A percentile compares a stretch with the other conserved stretches of the same genome.
Evolutionary conservation across 2,888 invertebrate genomes (phyloP).

Genomic region (Leptothorax acervorum): DNA sequence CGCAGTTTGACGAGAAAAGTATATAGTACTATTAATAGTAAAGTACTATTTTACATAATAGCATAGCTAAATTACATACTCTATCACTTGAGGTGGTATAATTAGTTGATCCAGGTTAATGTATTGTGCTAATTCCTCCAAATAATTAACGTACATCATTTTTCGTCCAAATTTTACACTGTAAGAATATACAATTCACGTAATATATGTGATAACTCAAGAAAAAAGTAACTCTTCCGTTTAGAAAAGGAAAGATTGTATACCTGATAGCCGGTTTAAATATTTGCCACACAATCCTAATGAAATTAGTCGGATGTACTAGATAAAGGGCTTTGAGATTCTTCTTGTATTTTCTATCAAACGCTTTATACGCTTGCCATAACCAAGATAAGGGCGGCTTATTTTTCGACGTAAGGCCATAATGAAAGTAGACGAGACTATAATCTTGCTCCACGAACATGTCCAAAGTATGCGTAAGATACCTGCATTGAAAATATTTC

Average conservation of each 20-base stretch:
- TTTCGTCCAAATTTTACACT: slow-evolving; percentile 99
- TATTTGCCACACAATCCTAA: slow-evolving; percentile 97
- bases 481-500: slow-evolving; percentile 87
- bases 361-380: slow-evolving; percentile 98
- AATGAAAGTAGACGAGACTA: slow-evolving; percentile 98
- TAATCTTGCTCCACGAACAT: slow-evolving; percentile 99
- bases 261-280: slow-evolving; percentile 97
- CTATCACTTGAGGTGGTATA: slow-evolving; percentile 95
- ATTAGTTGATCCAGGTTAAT: slow-evolving; percentile 95
- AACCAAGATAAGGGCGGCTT: slow-evolving; percentile 98
- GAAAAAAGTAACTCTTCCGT: not conserved
- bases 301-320: slow-evolving; percentile 99
- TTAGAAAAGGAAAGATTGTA: not conserved
- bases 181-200: slow-evolving; percentile 67
- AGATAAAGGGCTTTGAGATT: slow-evolving; percentile 99
- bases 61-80: slow-evolving; percentile 89
- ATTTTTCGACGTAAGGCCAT: slow-evolving; percentile 97
- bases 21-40: not conserved
- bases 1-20: not conserved
- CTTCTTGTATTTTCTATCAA: slow-evolving; percentile 99
- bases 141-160: slow-evolving; percentile 98
- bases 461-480: slow-evolving; percentile 97
- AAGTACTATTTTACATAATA: not conserved
- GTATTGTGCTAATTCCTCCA: slow-evolving; percentile 96
- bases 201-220: not conserved